Percentiles rank a stretch among this genome's conserved stretches.
phyloP scores from a whole-genome alignment of 2,113 vertebrate species.

The Ellobius talpinus region DNA sequence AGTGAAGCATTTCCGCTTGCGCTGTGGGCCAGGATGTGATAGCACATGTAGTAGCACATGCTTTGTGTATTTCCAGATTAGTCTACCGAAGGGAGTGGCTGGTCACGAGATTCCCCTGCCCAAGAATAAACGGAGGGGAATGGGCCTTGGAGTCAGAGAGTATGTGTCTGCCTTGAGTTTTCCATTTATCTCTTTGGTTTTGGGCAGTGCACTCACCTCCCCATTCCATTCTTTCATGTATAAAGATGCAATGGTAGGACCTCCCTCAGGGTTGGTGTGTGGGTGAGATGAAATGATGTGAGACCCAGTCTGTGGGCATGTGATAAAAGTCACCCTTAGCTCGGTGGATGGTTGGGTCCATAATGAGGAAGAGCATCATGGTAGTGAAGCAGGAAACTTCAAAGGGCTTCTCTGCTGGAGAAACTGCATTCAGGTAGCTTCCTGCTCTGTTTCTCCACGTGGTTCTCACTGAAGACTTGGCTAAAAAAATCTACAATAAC shows the following conservation, averaged over 20 bases:
- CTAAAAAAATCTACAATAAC: background rate
- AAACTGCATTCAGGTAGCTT: background rate
- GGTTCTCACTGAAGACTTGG: background rate
- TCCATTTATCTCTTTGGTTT: constrained; percentile 18
- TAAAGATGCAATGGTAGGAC: background rate
- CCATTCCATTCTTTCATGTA: background rate
- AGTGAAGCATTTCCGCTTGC: constrained; percentile 11
- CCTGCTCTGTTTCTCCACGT: background rate
- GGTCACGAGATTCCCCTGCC: background rate
- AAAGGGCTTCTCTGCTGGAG: background rate
- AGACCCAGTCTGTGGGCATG: background rate
- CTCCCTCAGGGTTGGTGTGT: background rate
- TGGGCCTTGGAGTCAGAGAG: background rate
- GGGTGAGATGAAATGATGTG: background rate
- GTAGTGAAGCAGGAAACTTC: background rate
- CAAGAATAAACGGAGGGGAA: background rate
- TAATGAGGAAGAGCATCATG: background rate
- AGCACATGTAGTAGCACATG: background rate
- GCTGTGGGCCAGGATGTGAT: constrained; percentile 19
- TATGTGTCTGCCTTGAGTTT: background rate
- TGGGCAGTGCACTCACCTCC: background rate
- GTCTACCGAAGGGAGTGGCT: constrained; percentile 37
- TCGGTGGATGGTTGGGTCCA: no score
- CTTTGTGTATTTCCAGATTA: background rate
- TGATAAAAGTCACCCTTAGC: background rate